Percentiles rank a stretch among this genome's conserved stretches.
phyloP scores from a whole-genome alignment of 2,888 invertebrate species.

The Drosophila tanythrix region DNA sequence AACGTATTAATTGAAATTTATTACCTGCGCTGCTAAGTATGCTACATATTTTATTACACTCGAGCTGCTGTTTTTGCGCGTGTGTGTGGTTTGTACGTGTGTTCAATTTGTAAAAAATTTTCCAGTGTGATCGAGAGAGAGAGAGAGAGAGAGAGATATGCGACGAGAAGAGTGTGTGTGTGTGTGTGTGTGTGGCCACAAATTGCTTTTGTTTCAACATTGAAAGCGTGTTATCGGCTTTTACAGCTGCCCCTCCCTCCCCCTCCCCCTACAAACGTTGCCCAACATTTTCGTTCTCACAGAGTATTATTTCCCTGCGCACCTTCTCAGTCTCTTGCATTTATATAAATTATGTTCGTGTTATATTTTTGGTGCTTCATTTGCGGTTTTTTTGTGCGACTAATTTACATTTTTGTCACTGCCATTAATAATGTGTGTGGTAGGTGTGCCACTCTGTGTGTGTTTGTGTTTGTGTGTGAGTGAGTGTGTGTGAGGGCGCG shows the following conservation, averaged over 20 bases:
- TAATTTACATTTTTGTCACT: conserved; percentile 80
- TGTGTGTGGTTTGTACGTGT: conserved; percentile 4
- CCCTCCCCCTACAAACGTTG: neutral
- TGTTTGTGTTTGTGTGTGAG: neutral
- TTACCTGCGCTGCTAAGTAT: conserved; percentile 59
- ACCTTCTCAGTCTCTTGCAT: conserved; percentile 12
- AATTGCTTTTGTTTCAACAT: conserved; percentile 72
- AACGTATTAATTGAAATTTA: conserved; percentile 71
- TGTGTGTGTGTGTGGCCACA: conserved; percentile 46
- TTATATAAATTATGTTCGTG: conserved; percentile 60
- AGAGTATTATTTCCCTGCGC: neutral
- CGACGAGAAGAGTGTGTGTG: neutral
- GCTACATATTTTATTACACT: conserved; percentile 49
- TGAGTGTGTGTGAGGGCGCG: conserved; percentile 6
- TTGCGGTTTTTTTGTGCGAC: conserved; percentile 56
- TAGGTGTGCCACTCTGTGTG: neutral
- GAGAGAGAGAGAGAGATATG: neutral
- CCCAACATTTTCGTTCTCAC: neutral
- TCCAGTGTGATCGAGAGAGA: conserved; percentile 27
- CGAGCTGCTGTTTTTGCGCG: neutral
- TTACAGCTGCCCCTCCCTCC: conserved; percentile 55
- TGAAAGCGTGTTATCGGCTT: conserved; percentile 71
- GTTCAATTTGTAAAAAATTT: conserved; percentile 66
- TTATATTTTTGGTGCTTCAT: conserved; percentile 43
- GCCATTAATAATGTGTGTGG: conserved; percentile 66